Base-by-base conservation (phyloP, 2,113 vertebrate genomes). In the Daphoenositta chrysoptera region DNA sequence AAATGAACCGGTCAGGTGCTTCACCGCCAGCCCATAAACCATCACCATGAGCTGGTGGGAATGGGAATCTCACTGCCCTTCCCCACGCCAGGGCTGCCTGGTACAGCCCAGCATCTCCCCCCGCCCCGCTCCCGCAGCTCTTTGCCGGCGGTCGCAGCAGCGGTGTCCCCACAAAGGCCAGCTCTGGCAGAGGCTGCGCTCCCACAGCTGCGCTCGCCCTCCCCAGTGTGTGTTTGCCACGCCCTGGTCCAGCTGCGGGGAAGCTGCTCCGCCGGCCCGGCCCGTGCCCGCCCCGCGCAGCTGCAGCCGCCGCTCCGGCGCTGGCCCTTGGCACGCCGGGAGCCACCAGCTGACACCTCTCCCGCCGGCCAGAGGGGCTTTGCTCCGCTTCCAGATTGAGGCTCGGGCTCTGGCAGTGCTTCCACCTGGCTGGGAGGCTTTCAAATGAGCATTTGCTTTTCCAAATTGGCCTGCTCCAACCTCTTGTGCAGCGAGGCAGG, bases 341-440 rank as follows among this genome's bases (percentile, higher is more conserved):
- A 89, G 58, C 71, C 70, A 65, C 81, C 76, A 73, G 93, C 91
- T 95, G 91, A 83, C 54, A 17, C 76, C 60, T 90, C 90, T 83
- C 61, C 83, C 17, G 0, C 7, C 7, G 1, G 45, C 85, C 94
- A 58, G 54, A 72, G 77, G 51, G 89, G 77, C 89, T 86, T 15
- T 80, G 93, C 77, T 86, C 57, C 0, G 0, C 78, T 81, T 89
- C 86, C 87, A 93, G 48, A 47, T 44, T 57, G 75, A 51, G 70
- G 35, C 65, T 60, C 3, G 2, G 58, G 50, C 91, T 61, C 89
- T 86, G 86, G 92, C 89, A 90, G 42, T 21, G 45, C 71, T 92
- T 83, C 89, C 92, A 91, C 87, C 87, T 93, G 85, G 56, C 84
- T 56, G 45, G 42, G 83, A 87, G 21, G 79, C 78, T 97, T 91